Conservation (phyloP, 2,888 invertebrate species). For the Callimorpha dominula region DNA sequence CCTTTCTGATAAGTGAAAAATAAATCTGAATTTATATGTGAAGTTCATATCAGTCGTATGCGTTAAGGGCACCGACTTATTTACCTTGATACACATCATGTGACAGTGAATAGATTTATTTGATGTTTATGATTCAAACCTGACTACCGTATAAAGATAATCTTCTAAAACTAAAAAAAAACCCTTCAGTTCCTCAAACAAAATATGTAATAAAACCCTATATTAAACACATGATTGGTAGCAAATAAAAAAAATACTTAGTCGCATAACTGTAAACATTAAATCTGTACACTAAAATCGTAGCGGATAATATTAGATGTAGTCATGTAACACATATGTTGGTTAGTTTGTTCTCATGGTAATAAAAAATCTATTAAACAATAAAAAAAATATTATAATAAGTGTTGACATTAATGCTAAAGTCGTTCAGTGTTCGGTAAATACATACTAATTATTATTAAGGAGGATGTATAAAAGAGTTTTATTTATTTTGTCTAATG, state of each 20-base stretch:
- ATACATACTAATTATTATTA: constrained; percentile 53
- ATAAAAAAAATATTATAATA: constrained; percentile 75
- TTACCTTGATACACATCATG: background rate
- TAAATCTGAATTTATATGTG: constrained; percentile 51
- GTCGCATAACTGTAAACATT: constrained; percentile 52
- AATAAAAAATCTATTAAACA: constrained; percentile 65
- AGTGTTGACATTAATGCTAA: constrained; percentile 82
- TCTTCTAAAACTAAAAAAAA: background rate
- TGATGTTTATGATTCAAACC: background rate
- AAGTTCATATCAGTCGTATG: constrained; percentile 66
- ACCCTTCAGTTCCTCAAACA: background rate
- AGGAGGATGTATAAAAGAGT: constrained; percentile 51
- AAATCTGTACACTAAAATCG: constrained; percentile 55
- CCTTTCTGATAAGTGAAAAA: constrained; percentile 37
- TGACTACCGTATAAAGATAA: too few species aligned
- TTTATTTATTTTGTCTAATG: constrained; percentile 32
- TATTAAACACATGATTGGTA: constrained; percentile 40
- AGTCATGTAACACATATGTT: constrained; percentile 72
- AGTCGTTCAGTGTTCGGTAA: constrained; percentile 73
- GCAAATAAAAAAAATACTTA: constrained; percentile 39
- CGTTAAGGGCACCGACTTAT: constrained; percentile 36
- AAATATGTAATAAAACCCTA: constrained; percentile 36
- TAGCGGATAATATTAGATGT: constrained; percentile 64
- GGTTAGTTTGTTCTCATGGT: constrained; percentile 74
- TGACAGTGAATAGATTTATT: background rate